Conservation (phyloP, 2,797 vertebrate genomes). For the Chaunax sp. region DNA sequence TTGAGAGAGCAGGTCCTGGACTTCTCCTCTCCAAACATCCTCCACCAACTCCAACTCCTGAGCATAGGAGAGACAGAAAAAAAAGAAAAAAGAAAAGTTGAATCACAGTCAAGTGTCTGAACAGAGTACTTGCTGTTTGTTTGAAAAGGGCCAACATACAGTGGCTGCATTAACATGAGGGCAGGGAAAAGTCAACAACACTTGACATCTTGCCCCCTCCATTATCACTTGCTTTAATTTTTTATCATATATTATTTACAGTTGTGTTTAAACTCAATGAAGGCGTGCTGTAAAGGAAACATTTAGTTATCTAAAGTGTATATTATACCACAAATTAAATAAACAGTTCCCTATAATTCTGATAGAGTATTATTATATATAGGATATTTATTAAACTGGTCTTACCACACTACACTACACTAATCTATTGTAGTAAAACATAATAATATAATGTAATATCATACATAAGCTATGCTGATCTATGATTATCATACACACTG, state of each 20-base stretch:
- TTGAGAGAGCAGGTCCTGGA: conserved; percentile 91
- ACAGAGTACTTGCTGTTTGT: neutral
- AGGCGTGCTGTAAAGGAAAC: neutral
- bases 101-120: neutral
- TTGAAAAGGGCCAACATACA: neutral
- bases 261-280: neutral
- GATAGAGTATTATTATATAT: too few relatives aligned
- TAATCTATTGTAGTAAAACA: too few relatives aligned
- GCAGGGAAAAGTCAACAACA: neutral
- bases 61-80: conserved; percentile 1
- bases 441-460: too few relatives aligned
- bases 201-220: neutral
- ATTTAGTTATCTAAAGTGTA: too few relatives aligned
- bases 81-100: neutral
- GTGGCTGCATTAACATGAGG: neutral
- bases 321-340: too few relatives aligned
- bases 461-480: too few relatives aligned
- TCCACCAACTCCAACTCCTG: conserved; percentile 94
- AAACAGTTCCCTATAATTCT: too few relatives aligned
- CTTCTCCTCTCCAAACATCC: conserved; percentile 92
- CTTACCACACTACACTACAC: too few relatives aligned
- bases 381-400: too few relatives aligned
- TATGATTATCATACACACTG: too few relatives aligned
- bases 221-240: neutral
- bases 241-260: neutral